Evolutionary conservation across 2,888 invertebrate species (phyloP), one percentile per base, ranked within the genome.

Genomic region (Nycteola revayana): DNA sequence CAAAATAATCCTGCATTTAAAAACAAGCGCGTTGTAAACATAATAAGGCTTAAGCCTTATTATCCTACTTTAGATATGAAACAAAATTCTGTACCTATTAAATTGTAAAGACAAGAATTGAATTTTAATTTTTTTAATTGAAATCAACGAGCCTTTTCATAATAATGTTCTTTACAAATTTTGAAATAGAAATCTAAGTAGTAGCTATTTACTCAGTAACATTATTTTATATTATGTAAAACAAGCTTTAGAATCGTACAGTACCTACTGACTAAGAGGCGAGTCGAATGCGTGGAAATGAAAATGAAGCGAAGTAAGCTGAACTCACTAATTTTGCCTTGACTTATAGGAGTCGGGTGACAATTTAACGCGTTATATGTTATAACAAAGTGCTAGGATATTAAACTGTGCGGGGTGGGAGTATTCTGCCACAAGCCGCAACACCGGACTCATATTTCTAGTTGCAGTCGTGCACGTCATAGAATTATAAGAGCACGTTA

Each of bases 251-350:
- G n/a, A n/a, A n/a, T n/a, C 14, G 14, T 14, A 14, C 5, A 14
- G n/a, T n/a, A 14, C 14, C 5, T 14, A 14, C 14, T 14, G 5
- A 14, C 14, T 46, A 54, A 43, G 38, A 36, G 38, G 46, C 40
- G 48, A 37, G 36, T 37, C 58, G 58, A 62, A 62, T 63, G 54
- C 44, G 53, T 60, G 25, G 42, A 68, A 76, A 76, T 66, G 66
- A 70, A 69, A 72, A 77, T 76, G 66, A 69, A 67, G 63, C 69
- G 66, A 57, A 58, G 48, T 60, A 64, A 38, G 38, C 59, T 60
- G 66, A 66, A 70, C 53, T 75, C 62, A 63, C 71, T 75, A 75
- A 80, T 76, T 75, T 69, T 55, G 49, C 52, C 62, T 60, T 73
- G 71, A 75, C 65, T 75, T 73, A 74, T 66, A 53, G 66, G 53